These are phyloP conservation scores for Epizoanthus ramosus DNA, from an alignment of 92 coral and sea anemone species.

Conservation along the genomic window DNA sequence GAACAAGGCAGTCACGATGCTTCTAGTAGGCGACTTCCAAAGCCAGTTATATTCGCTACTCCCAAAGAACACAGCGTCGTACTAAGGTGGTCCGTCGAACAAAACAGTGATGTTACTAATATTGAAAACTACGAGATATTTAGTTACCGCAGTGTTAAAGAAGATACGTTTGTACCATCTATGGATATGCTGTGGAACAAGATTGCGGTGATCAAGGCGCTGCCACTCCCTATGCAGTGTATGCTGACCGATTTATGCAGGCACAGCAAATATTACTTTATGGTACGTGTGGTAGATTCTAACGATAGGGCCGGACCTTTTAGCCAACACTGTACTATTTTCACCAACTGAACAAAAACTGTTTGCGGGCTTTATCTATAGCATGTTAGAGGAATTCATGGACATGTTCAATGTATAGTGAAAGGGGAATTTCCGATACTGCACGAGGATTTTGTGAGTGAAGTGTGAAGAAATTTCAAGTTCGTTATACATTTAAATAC, in stretches of 20 bases:
- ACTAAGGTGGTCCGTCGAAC: background rate
- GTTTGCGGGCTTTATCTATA: no score
- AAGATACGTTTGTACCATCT: background rate
- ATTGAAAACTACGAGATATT: slow-evolving; percentile 3
- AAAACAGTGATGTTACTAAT: background rate
- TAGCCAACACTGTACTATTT: background rate
- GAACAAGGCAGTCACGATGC: no score
- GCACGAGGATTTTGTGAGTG: no score
- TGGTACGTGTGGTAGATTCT: slow-evolving; percentile 2
- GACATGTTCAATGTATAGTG: no score
- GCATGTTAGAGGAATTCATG: no score
- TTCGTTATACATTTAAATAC: no score
- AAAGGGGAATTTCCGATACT: no score
- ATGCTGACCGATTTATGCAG: background rate
- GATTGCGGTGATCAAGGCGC: slow-evolving; percentile 9
- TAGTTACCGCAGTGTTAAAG: slow-evolving; percentile 2
- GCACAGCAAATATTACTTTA: background rate
- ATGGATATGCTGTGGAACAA: slow-evolving; percentile 17
- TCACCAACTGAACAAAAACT: background rate
- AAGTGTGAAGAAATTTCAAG: no score
- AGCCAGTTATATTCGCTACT: background rate
- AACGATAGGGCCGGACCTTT: slow-evolving; percentile 12
- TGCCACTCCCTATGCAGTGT: slow-evolving; percentile 3
- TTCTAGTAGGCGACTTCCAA: background rate
- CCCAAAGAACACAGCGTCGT: slow-evolving; percentile 1